Conservation (phyloP, 2,797 vertebrate species). For the Chaenodraco wilsoni region DNA sequence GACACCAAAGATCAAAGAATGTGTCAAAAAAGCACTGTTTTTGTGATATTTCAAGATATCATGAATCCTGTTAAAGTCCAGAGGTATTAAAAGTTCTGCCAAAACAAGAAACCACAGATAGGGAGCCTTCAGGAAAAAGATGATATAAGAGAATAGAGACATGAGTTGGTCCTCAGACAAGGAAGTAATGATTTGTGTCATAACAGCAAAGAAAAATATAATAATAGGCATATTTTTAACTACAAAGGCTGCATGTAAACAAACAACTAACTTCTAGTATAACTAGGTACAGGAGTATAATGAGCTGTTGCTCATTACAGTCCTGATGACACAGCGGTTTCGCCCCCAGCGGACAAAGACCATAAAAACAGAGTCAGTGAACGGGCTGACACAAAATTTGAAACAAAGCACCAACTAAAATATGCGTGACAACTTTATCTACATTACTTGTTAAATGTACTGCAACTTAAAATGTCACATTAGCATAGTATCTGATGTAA, state of each 20-base stretch:
- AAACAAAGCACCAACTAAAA: neutral
- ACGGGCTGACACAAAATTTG: neutral
- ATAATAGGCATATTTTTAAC: constrained; percentile 36
- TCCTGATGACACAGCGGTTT: constrained; percentile 40
- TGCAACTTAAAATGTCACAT: neutral
- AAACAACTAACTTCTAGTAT: constrained; percentile 32
- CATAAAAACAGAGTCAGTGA: constrained; percentile 48
- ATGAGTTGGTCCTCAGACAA: neutral
- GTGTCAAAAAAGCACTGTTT: neutral
- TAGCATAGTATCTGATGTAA: neutral
- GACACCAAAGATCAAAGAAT: neutral
- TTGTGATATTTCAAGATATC: constrained; percentile 2
- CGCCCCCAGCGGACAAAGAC: constrained; percentile 20
- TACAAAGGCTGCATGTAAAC: constrained; percentile 56
- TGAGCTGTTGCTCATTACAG: constrained; percentile 59
- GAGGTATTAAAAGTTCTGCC: neutral
- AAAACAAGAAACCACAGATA: neutral
- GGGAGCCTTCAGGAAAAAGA: neutral
- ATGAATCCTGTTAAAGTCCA: neutral
- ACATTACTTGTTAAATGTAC: neutral
- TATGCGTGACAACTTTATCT: neutral
- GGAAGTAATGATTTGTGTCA: neutral
- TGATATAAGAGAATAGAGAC: neutral
- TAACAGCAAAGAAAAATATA: constrained; percentile 31
- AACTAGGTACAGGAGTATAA: constrained; percentile 42